Base-by-base conservation (phyloP, 1,140 invertebrate genomes). In the Tetramorium parvispinum region DNA sequence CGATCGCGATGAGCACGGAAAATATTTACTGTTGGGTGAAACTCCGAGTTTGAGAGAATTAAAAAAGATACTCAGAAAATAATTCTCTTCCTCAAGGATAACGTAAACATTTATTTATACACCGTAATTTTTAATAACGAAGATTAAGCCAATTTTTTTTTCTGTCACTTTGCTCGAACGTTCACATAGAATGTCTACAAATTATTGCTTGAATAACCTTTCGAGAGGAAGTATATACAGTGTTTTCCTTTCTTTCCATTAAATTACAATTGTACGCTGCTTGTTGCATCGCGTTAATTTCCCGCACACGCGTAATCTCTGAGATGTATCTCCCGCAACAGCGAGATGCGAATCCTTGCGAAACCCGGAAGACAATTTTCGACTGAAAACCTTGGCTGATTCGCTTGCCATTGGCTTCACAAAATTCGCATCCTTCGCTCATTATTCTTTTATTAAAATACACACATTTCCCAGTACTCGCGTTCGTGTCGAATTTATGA, bases 321-420 rank as follows among this genome's bases (percentile, higher is more conserved):
- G 11, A 24, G 5, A 32, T 51, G n/a, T 32, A 27, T 8, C 8
- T 13, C n/a, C 7, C 16, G 10, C 59, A 61, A 32, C 27, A 66
- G 5, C 18, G 32, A 81, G 24, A 57, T 2, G 43, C 24, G 10
- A 63, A 46, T 11, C 2, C 2, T 78, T 53, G 27, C 59, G n/a
- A 68, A 53, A 79, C 27, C 46, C 61, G n/a, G 11, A 78, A 40
- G 49, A 71, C 16, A 43, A 55, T 71, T 57, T 70, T 81, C 21
- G 43, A 18, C 11, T 16, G 18, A 49, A 49, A 81, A 43, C 7
- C 21, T 81, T 78, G 59, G 43, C 24, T n/a, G 21, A 24, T 16
- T 55, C 21, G 46, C 7, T 43, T 10, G 21, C 11, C 8, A 70
- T 18, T 70, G 37, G 21, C 37, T 43, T 55, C 21, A 21, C 8